phyloP scores from a whole-genome alignment of 2,797 vertebrate species.

The Aselliscus stoliczkanus region DNA sequence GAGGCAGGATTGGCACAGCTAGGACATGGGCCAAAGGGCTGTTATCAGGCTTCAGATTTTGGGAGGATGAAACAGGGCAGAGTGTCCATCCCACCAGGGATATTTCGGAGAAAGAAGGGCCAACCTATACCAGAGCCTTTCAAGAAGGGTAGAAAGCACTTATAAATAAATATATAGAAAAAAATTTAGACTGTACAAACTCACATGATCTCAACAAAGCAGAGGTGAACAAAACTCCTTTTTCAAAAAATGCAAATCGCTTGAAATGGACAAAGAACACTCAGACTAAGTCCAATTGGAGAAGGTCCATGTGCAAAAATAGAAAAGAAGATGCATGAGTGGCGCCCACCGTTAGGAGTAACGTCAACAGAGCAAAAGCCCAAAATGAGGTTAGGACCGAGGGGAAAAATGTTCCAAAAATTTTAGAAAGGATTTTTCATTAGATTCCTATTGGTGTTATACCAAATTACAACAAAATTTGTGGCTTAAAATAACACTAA shows the following conservation, averaged over 20 bases:
- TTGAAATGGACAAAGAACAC: background rate
- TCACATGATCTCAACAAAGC: background rate
- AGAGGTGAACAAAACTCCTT: background rate
- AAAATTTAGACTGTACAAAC: background rate
- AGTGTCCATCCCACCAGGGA: background rate
- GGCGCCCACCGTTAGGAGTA: too few relatives aligned
- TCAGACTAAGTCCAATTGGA: background rate
- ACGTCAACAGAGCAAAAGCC: background rate
- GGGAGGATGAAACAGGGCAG: background rate
- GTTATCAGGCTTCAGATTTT: background rate
- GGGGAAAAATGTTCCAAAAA: background rate
- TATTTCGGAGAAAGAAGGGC: background rate
- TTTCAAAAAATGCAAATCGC: background rate
- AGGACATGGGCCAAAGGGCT: background rate
- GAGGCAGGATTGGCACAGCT: background rate
- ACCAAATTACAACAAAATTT: background rate
- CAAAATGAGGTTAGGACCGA: background rate
- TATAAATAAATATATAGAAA: background rate
- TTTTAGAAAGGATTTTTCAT: background rate
- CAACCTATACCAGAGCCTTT: background rate
- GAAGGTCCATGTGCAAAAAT: background rate
- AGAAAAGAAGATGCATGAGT: background rate
- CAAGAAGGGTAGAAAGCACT: background rate
- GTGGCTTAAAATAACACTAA: background rate
- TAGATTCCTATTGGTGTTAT: background rate